Conservation (phyloP, 2,113 vertebrate species). For the Carollia perspicillata region DNA sequence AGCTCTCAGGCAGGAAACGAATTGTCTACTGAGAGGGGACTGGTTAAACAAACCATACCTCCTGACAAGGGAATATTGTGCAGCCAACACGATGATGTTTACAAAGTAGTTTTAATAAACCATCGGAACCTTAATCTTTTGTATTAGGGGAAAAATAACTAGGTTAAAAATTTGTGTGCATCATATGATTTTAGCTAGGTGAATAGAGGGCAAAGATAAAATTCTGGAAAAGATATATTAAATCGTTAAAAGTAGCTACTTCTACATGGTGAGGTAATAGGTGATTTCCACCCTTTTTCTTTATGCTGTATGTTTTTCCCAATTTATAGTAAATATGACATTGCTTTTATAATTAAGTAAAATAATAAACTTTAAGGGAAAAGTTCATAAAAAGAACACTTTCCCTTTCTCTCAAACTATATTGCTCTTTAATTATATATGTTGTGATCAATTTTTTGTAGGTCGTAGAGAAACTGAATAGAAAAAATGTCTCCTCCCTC, state of each 20-base stretch:
- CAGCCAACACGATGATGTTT: neutral
- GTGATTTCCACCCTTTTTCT: neutral
- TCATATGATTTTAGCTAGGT: neutral
- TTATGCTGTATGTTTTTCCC: neutral
- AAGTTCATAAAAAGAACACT: neutral
- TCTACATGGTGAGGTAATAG: neutral
- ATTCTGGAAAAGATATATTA: neutral
- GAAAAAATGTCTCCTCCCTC: neutral
- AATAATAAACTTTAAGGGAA: constrained; percentile 31
- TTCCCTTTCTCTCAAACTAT: constrained; percentile 40
- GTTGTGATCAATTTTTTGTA: neutral
- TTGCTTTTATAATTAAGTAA: constrained; percentile 50
- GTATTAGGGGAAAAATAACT: neutral
- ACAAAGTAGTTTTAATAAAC: neutral
- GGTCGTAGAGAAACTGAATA: neutral
- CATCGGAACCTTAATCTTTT: neutral
- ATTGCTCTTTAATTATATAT: constrained; percentile 24
- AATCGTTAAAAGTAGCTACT: neutral
- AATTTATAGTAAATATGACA: constrained; percentile 6
- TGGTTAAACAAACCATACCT: neutral
- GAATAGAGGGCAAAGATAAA: constrained; percentile 28
- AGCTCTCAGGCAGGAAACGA: neutral
- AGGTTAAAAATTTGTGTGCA: neutral
- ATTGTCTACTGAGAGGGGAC: neutral
- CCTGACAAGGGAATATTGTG: neutral